phyloP scores from a whole-genome alignment of 2,797 vertebrate species.

The Artibeus lituratus region DNA sequence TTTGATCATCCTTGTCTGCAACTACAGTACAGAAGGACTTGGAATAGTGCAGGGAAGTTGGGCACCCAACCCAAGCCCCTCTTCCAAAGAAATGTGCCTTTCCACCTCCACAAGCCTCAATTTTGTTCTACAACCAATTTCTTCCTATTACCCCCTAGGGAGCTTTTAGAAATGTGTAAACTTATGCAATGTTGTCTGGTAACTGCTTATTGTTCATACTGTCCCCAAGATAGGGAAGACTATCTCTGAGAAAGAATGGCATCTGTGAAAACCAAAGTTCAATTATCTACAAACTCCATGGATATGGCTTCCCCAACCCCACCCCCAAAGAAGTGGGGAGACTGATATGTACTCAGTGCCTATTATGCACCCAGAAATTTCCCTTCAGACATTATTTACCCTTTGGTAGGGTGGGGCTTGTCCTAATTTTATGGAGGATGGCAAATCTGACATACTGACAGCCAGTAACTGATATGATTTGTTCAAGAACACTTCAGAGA shows the following conservation, averaged over 20 bases:
- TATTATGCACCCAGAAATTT: background rate
- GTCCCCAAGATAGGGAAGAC: background rate
- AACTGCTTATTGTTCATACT: constrained; percentile 22
- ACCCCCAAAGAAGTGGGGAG: background rate
- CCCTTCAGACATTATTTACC: background rate
- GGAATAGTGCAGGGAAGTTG: background rate
- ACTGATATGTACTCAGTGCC: background rate
- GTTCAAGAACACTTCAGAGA: background rate
- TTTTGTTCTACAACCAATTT: background rate
- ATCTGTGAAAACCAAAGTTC: constrained; percentile 5
- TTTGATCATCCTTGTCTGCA: background rate
- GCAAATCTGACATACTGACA: background rate
- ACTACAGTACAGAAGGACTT: background rate
- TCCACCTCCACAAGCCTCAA: background rate
- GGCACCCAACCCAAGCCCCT: background rate
- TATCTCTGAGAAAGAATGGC: constrained; percentile 16
- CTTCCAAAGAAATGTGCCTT: background rate
- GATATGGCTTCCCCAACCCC: background rate
- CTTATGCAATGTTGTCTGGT: constrained; percentile 19
- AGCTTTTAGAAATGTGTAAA: constrained; percentile 34
- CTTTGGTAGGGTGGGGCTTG: background rate
- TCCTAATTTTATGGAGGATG: background rate
- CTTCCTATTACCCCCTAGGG: background rate
- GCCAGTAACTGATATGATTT: background rate
- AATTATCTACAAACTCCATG: background rate